These are phyloP conservation scores for Macquaria ambigua DNA, from an alignment of 2,113 vertebrate genomes.

Conservation along the genomic window DNA sequence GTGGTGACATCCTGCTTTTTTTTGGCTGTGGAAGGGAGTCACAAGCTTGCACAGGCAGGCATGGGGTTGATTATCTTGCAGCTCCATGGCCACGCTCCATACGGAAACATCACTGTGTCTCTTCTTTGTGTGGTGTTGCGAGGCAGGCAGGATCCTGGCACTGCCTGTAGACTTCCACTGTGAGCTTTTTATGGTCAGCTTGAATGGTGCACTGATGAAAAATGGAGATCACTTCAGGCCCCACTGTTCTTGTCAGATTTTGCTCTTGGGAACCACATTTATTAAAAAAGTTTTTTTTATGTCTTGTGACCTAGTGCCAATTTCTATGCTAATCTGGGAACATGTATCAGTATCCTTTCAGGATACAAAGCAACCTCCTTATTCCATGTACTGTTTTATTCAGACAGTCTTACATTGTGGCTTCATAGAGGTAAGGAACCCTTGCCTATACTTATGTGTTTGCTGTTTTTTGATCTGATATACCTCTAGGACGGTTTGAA, in stretches of 20 bases:
- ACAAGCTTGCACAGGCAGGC: slow-evolving; percentile 47
- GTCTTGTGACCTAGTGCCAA: slow-evolving; percentile 37
- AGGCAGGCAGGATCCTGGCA: slow-evolving; percentile 69
- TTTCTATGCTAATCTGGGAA: slow-evolving; percentile 54
- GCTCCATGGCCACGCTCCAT: slow-evolving; percentile 63
- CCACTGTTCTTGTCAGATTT: slow-evolving; percentile 67
- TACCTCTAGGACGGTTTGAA: slow-evolving; percentile 42
- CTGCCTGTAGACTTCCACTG: slow-evolving; percentile 59
- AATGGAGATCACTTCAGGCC: slow-evolving; percentile 71
- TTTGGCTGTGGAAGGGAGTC: slow-evolving; percentile 24
- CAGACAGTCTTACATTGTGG: neutral
- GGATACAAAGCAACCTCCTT: slow-evolving; percentile 21
- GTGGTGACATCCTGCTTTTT: slow-evolving; percentile 24
- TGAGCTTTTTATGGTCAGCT: slow-evolving; percentile 67
- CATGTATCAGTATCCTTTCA: slow-evolving; percentile 24
- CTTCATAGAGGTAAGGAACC: neutral
- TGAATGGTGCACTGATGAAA: slow-evolving; percentile 78
- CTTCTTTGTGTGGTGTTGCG: slow-evolving; percentile 53
- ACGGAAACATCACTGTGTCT: slow-evolving; percentile 67
- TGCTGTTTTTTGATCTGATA: slow-evolving; percentile 21
- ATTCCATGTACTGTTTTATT: slow-evolving; percentile 20
- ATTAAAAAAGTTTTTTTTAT: slow-evolving; percentile 36
- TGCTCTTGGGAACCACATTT: slow-evolving; percentile 51
- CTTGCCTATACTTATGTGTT: neutral
- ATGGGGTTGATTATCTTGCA: slow-evolving; percentile 67